Conservation (phyloP, 2,888 invertebrate genomes). For the Andrena haemorrhoa region DNA sequence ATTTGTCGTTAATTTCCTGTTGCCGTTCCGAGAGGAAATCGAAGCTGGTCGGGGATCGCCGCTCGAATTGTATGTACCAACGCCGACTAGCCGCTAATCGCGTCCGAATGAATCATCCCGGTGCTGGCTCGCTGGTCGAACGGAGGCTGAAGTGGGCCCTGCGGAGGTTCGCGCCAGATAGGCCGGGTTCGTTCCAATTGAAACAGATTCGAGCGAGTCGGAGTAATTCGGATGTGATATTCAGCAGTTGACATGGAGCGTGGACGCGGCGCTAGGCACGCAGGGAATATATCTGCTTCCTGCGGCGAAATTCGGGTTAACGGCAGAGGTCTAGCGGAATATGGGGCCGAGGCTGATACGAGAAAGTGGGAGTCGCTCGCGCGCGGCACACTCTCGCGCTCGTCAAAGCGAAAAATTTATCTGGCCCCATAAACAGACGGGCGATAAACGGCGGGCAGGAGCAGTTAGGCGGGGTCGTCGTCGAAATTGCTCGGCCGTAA, state of each 20-base stretch:
- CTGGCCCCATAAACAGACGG: background rate
- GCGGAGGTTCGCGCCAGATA: background rate
- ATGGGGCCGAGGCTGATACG: background rate
- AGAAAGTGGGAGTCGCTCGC: constrained; percentile 10
- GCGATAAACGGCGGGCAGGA: background rate
- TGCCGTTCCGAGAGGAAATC: constrained; percentile 48
- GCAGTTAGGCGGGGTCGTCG: background rate
- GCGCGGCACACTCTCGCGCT: background rate
- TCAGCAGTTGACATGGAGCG: background rate
- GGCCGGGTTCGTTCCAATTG: no score
- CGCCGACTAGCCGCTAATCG: constrained; percentile 33
- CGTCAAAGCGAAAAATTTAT: constrained; percentile 2
- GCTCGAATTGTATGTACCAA: constrained; percentile 13
- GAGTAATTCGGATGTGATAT: no score
- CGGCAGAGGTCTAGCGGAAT: constrained; percentile 9
- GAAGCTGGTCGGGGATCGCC: constrained; percentile 33
- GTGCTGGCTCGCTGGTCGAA: background rate
- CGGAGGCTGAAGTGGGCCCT: background rate
- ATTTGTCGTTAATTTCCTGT: constrained; percentile 68
- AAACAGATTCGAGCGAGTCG: no score
- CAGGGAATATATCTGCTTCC: background rate
- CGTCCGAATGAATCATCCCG: constrained; percentile 39
- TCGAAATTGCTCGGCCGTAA: background rate
- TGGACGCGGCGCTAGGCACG: background rate
- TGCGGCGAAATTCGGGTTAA: constrained; percentile 45